A percentile compares a stretch with the other conserved stretches of the same genome.
These are phyloP conservation scores for Setophaga kirtlandii DNA, from an alignment of 2,113 vertebrate species.

Conservation along the genomic window DNA sequence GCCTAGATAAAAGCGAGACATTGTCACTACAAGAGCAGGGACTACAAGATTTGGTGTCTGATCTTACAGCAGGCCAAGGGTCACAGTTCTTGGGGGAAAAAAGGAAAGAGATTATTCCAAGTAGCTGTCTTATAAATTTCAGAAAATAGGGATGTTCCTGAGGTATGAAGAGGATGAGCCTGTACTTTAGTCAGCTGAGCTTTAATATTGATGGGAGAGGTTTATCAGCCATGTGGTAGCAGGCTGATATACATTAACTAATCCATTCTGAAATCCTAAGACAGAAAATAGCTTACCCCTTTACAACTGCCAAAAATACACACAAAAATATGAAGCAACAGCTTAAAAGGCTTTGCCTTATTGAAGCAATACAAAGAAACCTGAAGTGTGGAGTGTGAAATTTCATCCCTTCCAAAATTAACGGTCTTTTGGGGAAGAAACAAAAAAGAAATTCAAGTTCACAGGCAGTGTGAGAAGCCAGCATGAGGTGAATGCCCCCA, in stretches of 20 bases:
- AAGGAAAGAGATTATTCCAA: constrained; percentile 3
- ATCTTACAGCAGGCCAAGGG: background rate
- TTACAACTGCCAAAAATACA: constrained; percentile 11
- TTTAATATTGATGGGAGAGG: background rate
- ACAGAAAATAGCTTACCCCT: constrained; percentile 27
- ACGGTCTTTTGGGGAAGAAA: background rate
- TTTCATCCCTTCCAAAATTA: background rate
- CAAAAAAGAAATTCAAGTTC: background rate
- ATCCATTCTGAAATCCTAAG: constrained; percentile 32
- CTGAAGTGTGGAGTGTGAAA: background rate
- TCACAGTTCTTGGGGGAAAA: background rate
- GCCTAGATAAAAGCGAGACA: background rate
- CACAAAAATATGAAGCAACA: constrained; percentile 24
- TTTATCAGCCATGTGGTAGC: constrained; percentile 47
- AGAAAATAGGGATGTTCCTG: background rate
- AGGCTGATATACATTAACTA: constrained; percentile 33
- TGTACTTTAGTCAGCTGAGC: constrained; percentile 1
- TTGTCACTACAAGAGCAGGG: background rate
- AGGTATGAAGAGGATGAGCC: constrained; percentile 15
- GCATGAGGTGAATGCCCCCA: background rate
- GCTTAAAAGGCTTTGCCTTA: constrained; percentile 2
- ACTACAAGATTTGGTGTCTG: background rate
- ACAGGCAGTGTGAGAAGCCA: background rate
- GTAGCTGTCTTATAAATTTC: constrained; percentile 8
- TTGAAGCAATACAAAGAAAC: background rate